Base-by-base conservation (phyloP, 2,797 vertebrate genomes). In the Artibeus lituratus region DNA sequence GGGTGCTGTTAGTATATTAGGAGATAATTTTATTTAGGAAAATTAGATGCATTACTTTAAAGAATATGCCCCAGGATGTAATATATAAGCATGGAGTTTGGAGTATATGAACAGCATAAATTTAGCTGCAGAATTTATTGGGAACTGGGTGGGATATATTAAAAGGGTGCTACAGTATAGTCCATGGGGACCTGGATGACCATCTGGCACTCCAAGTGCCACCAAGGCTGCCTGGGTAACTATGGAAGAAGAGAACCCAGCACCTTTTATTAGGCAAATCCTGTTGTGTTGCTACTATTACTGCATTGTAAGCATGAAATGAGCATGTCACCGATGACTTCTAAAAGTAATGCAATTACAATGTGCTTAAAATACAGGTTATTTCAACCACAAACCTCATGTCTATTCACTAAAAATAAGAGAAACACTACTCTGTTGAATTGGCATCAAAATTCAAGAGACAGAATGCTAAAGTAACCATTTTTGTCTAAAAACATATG, bases 381-480 rank as follows among this genome's bases (percentile, higher is more conserved):
- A 87, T 84, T 82, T 69, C 77, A 94, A 74, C 47, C 73, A 93
- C 47, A 91, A 90, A 77, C 37, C 14, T 92, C 35, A 70, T 73
- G 73, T 37, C 88, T 92, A 47, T 69, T 94, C 74, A 95, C 82
- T 90, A 57, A 87, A 95, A 94, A 77, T 44, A 83, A 83, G 70
- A 88, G 26, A 39, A 73, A 26, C 44, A 49, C 24, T 81, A 65
- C 39, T 77, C 37, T 51, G 78, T 47, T 94, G 29, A 44, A 49
- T n/a, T 87, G 80, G 39, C 57, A 69, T 85, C 32, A 74, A 73
- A 87, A 84, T 87, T 95, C 85, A 95, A 94, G 62, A 51, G 51
- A 82, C 6, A 84, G 65, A 83, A 84, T 29, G 59, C 74, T 80
- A 53, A 91, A 91, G 72, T 69, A 51, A 55, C 24, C 42, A 19